Base-by-base conservation (phyloP, 92 coral and sea anemone species). In the Muricea muricata region DNA sequence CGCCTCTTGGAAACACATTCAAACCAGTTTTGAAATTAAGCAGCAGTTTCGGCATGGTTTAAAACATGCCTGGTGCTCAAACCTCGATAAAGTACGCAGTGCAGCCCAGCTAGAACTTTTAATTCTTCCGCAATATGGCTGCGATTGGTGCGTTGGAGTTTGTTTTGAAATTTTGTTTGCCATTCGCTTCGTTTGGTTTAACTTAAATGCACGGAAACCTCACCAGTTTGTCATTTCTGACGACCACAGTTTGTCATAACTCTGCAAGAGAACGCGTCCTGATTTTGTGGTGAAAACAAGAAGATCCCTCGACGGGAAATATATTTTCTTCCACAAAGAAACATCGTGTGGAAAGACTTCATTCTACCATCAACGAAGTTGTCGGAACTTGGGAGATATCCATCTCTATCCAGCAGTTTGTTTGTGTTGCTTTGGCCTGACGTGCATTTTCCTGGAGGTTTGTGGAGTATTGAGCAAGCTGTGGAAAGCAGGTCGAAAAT, bases 101-200 rank as follows among this genome's bases (percentile, higher is more conserved):
- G 9, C 42, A 32, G 4, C 10, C 1, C n/a, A n/a, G n/a, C n/a
- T n/a, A n/a, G n/a, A n/a, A n/a, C n/a, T 73, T 18, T 70, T 6
- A 9, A 35, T 12, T 42, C 25, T 73, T 42, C 57, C 57, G 11
- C 57, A 42, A 42, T 18, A 42, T 73, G 55, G 15, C 24, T 2
- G 34, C 35, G 79, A 73, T 73, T 73, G 79, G 56, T 73, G 57
- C 35, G 32, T 73, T 26, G 57, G 37, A 37, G 0, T 73, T 39
- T 73, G 54, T 46, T 73, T 24, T 73, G 79, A 50, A 30, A 42
- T 0, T 73, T 23, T 46, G 58, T 20, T 73, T 42, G 42, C 25
- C 45, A 35, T 10, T 14, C 26, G 17, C 8, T n/a, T n/a, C 18
- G 10, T 14, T 39, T 29, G 42, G 79, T 58, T 73, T 47, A 35